phyloP scores from a whole-genome alignment of 2,113 vertebrate species.

The Porphyrio hochstetteri region DNA sequence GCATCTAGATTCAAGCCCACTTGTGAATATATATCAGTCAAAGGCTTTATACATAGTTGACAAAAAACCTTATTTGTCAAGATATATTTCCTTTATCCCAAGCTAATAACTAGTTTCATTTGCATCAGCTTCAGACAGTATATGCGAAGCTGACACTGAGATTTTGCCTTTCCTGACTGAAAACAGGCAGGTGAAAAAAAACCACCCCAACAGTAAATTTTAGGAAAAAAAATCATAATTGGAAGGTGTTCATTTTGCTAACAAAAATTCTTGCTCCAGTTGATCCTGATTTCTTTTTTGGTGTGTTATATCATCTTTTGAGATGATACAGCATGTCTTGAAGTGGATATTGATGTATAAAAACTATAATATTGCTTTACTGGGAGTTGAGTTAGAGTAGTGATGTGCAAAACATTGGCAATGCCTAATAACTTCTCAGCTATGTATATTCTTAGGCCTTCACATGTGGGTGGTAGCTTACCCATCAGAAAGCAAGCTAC shows the following conservation, averaged over 20 bases:
- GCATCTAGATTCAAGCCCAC: neutral
- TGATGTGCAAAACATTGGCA: neutral
- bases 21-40: neutral
- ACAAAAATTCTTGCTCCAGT: neutral
- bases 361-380: neutral
- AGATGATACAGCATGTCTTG: neutral
- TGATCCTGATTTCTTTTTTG: slow-evolving; percentile 9
- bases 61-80: neutral
- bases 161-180: slow-evolving; percentile 14
- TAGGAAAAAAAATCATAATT: neutral
- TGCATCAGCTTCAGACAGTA: slow-evolving; percentile 23
- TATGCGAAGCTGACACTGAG: neutral
- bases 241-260: neutral
- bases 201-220: neutral
- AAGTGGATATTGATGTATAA: neutral
- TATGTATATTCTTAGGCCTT: neutral
- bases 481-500: neutral
- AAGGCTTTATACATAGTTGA: neutral
- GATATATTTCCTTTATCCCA: slow-evolving; percentile 13
- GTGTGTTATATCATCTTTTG: neutral
- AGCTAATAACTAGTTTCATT: slow-evolving; percentile 2
- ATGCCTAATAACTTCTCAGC: neutral
- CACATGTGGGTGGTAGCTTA: neutral
- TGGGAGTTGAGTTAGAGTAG: neutral
- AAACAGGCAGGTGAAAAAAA: neutral